phyloP scores from a whole-genome alignment of 1,140 invertebrate species.

The Sesamia nonagrioides region DNA sequence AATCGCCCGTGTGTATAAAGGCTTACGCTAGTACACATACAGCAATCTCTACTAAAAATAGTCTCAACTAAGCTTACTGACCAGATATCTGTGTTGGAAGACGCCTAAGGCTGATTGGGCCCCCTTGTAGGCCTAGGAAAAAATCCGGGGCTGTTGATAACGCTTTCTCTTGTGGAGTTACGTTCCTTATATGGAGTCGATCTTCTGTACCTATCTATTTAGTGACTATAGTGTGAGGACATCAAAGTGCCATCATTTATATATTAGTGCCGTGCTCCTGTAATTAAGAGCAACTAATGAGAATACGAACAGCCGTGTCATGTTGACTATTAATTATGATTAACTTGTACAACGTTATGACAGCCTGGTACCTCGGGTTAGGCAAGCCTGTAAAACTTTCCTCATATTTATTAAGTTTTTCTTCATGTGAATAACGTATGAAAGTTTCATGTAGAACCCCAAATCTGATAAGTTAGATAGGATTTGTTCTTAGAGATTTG shows the following conservation, averaged over 20 bases:
- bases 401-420: conserved; percentile 11
- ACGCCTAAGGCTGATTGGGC: too few species aligned
- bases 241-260: conserved; percentile 42
- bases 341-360: conserved; percentile 27
- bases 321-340: conserved; percentile 44
- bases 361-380: conserved; percentile 10
- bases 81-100: too few species aligned
- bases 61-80: too few species aligned
- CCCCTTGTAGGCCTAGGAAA: too few species aligned
- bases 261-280: conserved; percentile 29
- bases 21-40: too few species aligned
- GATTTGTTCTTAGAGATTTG: conserved; percentile 17
- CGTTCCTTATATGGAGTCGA: too few species aligned
- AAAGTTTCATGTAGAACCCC: background rate
- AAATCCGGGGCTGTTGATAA: too few species aligned
- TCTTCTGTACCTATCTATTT: background rate
- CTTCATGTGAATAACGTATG: background rate
- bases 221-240: background rate
- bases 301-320: conserved; percentile 30
- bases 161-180: too few species aligned
- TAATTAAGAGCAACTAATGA: conserved; percentile 44
- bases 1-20: too few species aligned
- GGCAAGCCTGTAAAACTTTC: background rate
- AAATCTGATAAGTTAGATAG: conserved; percentile 20
- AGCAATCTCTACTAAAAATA: too few species aligned